Conservation (phyloP, 1,140 invertebrate species). For the Drosophila oshimai region DNA sequence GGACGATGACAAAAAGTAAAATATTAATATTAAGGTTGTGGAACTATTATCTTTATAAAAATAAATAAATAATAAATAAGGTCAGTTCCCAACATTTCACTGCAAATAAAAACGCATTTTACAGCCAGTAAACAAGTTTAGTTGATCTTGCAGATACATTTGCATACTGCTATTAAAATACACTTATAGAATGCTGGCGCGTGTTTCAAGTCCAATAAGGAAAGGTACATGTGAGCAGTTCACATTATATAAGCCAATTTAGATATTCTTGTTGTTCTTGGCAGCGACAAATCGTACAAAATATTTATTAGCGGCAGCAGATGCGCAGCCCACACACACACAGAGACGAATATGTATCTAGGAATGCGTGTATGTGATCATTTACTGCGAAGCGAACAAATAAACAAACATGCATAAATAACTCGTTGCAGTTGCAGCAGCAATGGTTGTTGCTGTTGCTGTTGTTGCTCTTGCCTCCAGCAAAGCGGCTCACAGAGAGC, state of each 20-base stretch:
- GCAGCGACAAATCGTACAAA: slow-evolving; percentile 24
- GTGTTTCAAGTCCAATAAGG: slow-evolving; percentile 34
- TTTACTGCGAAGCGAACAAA: slow-evolving; percentile 78
- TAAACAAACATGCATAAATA: slow-evolving; percentile 81
- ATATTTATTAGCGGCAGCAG: slow-evolving; percentile 58
- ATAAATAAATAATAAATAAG: no score
- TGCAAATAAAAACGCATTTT: neutral
- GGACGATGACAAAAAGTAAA: no score
- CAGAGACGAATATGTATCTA: slow-evolving; percentile 4
- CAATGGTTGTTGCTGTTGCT: slow-evolving; percentile 16
- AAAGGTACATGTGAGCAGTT: neutral
- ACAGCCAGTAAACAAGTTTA: slow-evolving; percentile 24
- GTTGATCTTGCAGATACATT: slow-evolving; percentile 16
- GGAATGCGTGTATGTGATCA: slow-evolving; percentile 64
- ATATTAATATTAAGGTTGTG: no score
- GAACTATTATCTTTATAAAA: no score
- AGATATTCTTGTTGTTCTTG: slow-evolving; percentile 40
- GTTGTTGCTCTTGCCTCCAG: slow-evolving; percentile 57
- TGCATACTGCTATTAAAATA: slow-evolving; percentile 25
- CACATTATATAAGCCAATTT: slow-evolving; percentile 41
- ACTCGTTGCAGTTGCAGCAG: slow-evolving; percentile 75
- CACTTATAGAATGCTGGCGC: slow-evolving; percentile 16
- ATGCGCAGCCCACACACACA: slow-evolving; percentile 31
- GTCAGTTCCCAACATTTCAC: no score
- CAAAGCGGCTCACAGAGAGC: slow-evolving; percentile 51